Conservation (phyloP, 2,797 vertebrate species). For the Lithobates pipiens region DNA sequence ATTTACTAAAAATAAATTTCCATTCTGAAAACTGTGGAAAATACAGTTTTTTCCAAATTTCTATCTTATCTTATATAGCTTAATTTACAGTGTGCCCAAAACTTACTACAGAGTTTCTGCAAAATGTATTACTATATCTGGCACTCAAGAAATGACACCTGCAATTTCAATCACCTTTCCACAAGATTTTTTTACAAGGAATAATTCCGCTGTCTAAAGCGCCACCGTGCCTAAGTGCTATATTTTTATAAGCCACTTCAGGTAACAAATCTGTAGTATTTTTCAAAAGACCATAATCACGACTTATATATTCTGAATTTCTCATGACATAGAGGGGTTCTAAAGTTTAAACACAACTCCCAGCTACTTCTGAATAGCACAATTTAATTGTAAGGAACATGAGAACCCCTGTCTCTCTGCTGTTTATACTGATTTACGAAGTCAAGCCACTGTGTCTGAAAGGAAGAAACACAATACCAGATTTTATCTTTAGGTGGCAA, state of each 20-base stretch:
- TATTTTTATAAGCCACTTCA: conserved; percentile 63
- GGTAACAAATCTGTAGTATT: conserved; percentile 69
- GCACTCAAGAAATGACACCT: conserved; percentile 63
- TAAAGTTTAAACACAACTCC: no score
- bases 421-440: no score
- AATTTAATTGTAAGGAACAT: no score
- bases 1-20: conserved; percentile 46
- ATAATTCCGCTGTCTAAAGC: conserved; percentile 53
- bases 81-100: conserved; percentile 60
- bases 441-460: no score
- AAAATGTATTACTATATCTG: conserved; percentile 68
- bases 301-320: no score
- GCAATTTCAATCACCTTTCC: conserved; percentile 67
- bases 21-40: conserved; percentile 8
- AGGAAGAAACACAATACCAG: no score
- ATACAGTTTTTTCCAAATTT: conserved; percentile 18
- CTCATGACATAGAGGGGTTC: no score
- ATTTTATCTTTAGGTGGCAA: no score
- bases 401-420: no score
- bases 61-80: conserved; percentile 60
- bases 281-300: not conserved
- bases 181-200: conserved; percentile 59
- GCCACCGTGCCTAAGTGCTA: conserved; percentile 9
- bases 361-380: no score
- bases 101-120: conserved; percentile 55